Evolutionary conservation across 2,797 vertebrate species (phyloP), one percentile per base, ranked within the genome.

Genomic region (Allenopithecus nigroviridis): DNA sequence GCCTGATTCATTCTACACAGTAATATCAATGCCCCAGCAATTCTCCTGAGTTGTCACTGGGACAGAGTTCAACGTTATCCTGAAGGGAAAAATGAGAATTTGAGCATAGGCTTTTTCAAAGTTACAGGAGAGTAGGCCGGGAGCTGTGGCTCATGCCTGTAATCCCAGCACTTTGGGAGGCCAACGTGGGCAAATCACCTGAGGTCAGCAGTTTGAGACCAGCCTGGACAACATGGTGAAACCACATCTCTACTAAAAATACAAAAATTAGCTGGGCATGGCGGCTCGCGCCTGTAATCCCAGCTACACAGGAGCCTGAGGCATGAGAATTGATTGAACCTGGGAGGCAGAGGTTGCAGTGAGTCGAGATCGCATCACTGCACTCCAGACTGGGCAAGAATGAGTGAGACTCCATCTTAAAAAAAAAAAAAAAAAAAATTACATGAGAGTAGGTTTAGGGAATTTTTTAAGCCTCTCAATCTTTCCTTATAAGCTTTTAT

Each of bases 201-300:
- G 59, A 64, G 13, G 33, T 68, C 64, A n/a, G 64, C 8, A 68
- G 64, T 68, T 68, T 4, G 4, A 68, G 33, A 9, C 64, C 64
- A n/a, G 16, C 64, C 30, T 68, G 64, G 7, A 33, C 64, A 68
- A 68, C 3, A 3, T 8, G 33, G 16, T 33, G 17, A 68, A 68
- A 68, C 64, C 16, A 17, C 17, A 17, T n/a, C 33, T 68, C 64
- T 68, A 68, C 16, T 68, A 4, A 68, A n/a, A 68, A 68, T n/a
- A n/a, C 33, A 19, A 68, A 68, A 68, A 68, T 19, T 19, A 68
- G 64, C 64, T 16, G 8, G 16, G 64, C 33, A 19, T 68, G 33
- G 33, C 1, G 4, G 64, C 64, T 68, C 0, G 0, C 0, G 0
- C 8, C 16, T 68, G 33, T 68, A 68, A 68, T 68, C 33, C 16